phyloP scores from a whole-genome alignment of 2,888 invertebrate species.

The Conistra vaccinii region DNA sequence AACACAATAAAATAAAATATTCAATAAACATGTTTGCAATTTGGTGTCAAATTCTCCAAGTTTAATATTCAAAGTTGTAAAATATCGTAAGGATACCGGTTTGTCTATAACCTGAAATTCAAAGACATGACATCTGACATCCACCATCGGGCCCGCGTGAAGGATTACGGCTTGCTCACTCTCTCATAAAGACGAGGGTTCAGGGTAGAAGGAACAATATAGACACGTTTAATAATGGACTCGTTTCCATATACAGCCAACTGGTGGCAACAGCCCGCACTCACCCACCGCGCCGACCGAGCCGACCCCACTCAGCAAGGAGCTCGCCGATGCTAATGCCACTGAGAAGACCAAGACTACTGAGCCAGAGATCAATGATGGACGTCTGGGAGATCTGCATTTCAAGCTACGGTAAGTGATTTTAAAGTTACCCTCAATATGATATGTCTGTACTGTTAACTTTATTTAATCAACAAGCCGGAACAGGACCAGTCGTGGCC shows the following conservation, averaged over 20 bases:
- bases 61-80: background rate
- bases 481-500: too few relatives aligned
- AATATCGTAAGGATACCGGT: background rate
- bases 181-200: background rate
- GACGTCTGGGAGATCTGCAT: slow-evolving; percentile 96
- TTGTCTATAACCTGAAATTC: background rate
- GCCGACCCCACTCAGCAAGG: slow-evolving; percentile 86
- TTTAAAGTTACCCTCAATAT: background rate
- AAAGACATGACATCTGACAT: background rate
- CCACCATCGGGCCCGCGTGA: too few relatives aligned
- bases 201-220: background rate
- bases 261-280: slow-evolving; percentile 82
- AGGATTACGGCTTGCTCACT: background rate
- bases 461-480: too few relatives aligned
- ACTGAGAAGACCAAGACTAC: slow-evolving; percentile 85
- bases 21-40: too few relatives aligned
- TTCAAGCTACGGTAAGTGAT: slow-evolving; percentile 94
- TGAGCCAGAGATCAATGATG: slow-evolving; percentile 90
- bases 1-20: too few relatives aligned
- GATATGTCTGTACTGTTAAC: too few relatives aligned
- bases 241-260: slow-evolving; percentile 68
- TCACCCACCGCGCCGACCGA: slow-evolving; percentile 82
- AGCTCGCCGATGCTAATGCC: slow-evolving; percentile 86
- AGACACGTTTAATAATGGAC: background rate
- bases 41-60: background rate